Percentiles rank a stretch among this genome's conserved stretches.
phyloP scores from a whole-genome alignment of 2,888 invertebrate species.

The Cephus runcator region DNA sequence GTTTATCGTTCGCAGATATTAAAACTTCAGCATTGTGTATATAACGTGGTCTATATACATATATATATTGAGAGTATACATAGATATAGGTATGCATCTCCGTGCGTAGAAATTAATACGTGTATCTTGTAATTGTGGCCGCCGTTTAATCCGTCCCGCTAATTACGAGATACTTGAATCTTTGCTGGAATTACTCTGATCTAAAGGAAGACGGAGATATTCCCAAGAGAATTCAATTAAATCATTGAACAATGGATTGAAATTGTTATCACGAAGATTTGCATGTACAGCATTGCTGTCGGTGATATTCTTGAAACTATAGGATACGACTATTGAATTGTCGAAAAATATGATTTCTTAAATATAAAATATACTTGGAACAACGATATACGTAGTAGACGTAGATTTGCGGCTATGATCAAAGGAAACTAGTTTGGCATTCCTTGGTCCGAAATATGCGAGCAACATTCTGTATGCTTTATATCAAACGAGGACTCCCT shows the following conservation, averaged over 20 bases:
- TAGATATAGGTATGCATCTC: too few relatives aligned
- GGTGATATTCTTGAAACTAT: neutral
- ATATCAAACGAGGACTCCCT: constrained; percentile 21
- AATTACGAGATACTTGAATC: neutral
- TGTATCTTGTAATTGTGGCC: neutral
- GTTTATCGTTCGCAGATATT: constrained; percentile 58
- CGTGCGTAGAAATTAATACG: neutral
- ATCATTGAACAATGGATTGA: neutral
- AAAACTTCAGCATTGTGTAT: constrained; percentile 33
- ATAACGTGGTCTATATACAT: neutral
- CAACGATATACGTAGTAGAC: constrained; percentile 2
- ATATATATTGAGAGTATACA: too few relatives aligned
- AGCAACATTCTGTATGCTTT: constrained; percentile 24
- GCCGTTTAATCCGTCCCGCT: neutral
- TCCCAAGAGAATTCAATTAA: neutral
- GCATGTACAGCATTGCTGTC: neutral
- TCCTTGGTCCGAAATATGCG: constrained; percentile 46
- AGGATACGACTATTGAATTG: neutral
- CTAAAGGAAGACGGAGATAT: neutral
- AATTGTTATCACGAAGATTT: neutral
- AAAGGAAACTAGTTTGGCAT: constrained; percentile 41
- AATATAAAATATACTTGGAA: neutral
- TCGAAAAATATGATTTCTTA: neutral
- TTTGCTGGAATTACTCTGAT: neutral
- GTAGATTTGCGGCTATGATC: constrained; percentile 46